Percentiles rank a stretch among this genome's conserved stretches.
Evolutionary conservation across 2,888 invertebrate species (phyloP).

Genomic region (Endotricha flammealis): DNA sequence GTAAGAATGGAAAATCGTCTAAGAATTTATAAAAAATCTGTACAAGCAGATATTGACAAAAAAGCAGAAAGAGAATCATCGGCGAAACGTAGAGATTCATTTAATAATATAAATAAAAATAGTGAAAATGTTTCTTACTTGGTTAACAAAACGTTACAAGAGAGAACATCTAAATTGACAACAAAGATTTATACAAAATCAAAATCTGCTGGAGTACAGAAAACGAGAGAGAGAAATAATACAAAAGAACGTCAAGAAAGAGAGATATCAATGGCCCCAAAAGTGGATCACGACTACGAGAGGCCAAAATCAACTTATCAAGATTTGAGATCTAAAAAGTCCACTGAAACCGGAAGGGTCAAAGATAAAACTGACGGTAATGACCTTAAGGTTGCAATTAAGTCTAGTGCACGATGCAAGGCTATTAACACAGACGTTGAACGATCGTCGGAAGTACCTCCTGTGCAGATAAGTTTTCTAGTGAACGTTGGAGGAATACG

Average conservation of each 20-base stretch:
- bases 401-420: conserved; percentile 36
- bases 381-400: conserved; percentile 24
- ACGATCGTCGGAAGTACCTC: conserved; percentile 27
- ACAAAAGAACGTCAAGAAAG: conserved; percentile 14
- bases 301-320: conserved; percentile 9
- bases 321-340: conserved; percentile 12
- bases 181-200: conserved; percentile 34
- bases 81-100: conserved; percentile 23
- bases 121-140: conserved; percentile 45
- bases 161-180: conserved; percentile 28
- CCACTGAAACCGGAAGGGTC: conserved; percentile 15
- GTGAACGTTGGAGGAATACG: conserved; percentile 53
- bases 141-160: conserved; percentile 44
- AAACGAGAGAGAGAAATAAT: conserved; percentile 22
- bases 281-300: conserved; percentile 10
- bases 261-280: conserved; percentile 19
- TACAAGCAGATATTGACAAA: conserved; percentile 43
- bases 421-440: conserved; percentile 34
- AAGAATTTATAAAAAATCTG: conserved; percentile 57
- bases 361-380: conserved; percentile 16
- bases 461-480: conserved; percentile 60
- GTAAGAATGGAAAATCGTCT: conserved; percentile 67
- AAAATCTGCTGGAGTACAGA: conserved; percentile 40
- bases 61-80: conserved; percentile 30
- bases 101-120: conserved; percentile 20